Conservation (phyloP, 2,888 invertebrate species). For the Agapetus fuscipes region DNA sequence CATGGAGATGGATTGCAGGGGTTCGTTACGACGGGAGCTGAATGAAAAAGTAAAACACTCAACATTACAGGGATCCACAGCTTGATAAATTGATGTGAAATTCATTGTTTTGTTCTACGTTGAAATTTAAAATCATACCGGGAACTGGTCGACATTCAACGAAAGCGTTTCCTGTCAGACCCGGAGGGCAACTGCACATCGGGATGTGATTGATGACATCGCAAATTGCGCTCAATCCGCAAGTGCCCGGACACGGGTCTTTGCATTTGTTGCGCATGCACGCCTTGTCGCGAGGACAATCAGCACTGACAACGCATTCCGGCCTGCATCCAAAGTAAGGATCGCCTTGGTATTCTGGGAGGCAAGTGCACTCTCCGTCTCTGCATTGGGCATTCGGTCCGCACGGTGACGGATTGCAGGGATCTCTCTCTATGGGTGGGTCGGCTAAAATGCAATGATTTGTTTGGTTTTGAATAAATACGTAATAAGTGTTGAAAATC, state of each 20-base stretch:
- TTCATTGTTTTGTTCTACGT: neutral
- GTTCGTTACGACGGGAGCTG: constrained; percentile 41
- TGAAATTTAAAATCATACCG: constrained; percentile 4
- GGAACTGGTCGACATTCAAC: constrained; percentile 46
- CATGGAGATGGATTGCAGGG: constrained; percentile 66
- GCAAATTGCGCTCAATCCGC: constrained; percentile 60
- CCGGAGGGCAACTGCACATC: constrained; percentile 59
- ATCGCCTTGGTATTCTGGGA: constrained; percentile 54
- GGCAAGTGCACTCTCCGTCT: constrained; percentile 50
- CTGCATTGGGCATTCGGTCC: constrained; percentile 51
- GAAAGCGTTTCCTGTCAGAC: constrained; percentile 60
- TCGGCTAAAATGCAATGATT: constrained; percentile 24
- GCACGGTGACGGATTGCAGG: constrained; percentile 58
- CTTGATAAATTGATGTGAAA: neutral
- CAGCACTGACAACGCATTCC: constrained; percentile 58
- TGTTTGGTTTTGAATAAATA: no score
- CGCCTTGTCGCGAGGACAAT: constrained; percentile 54
- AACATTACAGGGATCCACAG: no score
- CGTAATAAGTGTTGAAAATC: no score
- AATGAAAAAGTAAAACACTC: constrained; percentile 21
- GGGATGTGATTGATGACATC: constrained; percentile 64
- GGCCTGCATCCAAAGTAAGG: constrained; percentile 60
- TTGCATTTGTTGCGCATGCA: constrained; percentile 58
- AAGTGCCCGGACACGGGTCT: constrained; percentile 62
- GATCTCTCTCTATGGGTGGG: constrained; percentile 29